Conservation (phyloP, 2,113 vertebrate genomes). For the Actenoides hombroni region DNA sequence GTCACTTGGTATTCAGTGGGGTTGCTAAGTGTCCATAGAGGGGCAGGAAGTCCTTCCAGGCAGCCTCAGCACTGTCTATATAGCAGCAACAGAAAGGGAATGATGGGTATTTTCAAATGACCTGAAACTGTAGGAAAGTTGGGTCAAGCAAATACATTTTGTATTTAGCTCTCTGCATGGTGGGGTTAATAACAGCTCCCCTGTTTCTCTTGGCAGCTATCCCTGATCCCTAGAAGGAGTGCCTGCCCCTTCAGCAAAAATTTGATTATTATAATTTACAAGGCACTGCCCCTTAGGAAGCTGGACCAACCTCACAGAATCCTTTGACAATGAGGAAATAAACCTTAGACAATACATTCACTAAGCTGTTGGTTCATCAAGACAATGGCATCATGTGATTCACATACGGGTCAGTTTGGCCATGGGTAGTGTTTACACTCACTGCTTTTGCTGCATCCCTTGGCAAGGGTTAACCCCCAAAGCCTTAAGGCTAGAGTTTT, state of each 20-base stretch:
- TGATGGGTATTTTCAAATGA: not conserved
- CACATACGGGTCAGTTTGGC: rapidly evolving
- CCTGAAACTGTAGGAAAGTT: rapidly evolving
- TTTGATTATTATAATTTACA: not conserved
- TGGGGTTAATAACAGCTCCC: not conserved
- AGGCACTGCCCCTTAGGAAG: not conserved
- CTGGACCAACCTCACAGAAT: not conserved
- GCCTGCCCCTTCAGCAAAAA: not conserved
- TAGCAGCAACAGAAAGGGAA: not conserved
- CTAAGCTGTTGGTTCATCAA: not conserved
- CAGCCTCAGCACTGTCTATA: not conserved
- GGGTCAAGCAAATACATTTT: not conserved
- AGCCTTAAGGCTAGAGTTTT: not conserved
- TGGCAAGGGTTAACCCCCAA: not conserved
- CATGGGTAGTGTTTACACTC: not conserved
- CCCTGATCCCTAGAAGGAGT: not conserved
- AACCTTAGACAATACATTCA: not conserved
- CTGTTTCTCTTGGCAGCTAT: rapidly evolving
- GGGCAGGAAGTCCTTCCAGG: not conserved
- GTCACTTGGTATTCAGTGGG: rapidly evolving
- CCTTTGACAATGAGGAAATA: not conserved
- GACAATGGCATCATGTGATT: not conserved
- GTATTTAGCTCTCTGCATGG: not conserved
- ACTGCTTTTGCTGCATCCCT: not conserved
- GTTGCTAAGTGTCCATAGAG: not conserved